Conservation (phyloP, 1,140 invertebrate species). For the Pseudomyrmex dendroicus region DNA sequence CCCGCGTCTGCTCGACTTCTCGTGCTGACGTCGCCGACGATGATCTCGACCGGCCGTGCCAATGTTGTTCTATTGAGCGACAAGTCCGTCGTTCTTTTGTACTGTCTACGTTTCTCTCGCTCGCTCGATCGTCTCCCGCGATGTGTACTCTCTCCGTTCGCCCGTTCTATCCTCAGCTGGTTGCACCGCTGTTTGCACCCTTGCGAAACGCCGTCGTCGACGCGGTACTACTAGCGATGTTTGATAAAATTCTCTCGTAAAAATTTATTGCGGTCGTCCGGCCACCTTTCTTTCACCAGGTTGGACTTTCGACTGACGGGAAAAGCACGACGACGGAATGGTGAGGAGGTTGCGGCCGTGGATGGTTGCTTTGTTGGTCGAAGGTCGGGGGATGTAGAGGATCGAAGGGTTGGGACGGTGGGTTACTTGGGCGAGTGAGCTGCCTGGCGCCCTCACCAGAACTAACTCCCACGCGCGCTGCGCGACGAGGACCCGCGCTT, state of each 20-base stretch:
- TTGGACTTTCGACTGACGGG: constrained; percentile 45
- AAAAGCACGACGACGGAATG: constrained; percentile 44
- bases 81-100: constrained; percentile 4
- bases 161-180: constrained; percentile 23
- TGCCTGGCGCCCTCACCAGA: constrained; percentile 84
- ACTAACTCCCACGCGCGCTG: constrained; percentile 83
- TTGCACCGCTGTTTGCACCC: constrained; percentile 48
- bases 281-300: constrained; percentile 19
- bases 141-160: constrained; percentile 37
- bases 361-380: constrained; percentile 72
- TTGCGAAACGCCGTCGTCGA: constrained; percentile 32
- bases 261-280: not conserved
- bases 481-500: constrained; percentile 78
- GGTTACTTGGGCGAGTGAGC: constrained; percentile 81
- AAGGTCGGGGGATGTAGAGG: constrained; percentile 74
- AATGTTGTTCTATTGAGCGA: constrained; percentile 55
- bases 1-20: constrained; percentile 39
- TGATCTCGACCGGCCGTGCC: constrained; percentile 46
- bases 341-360: constrained; percentile 72
- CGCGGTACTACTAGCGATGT: constrained; percentile 6
- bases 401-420: constrained; percentile 76
- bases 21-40: constrained; percentile 52
- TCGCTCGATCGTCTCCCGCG: constrained; percentile 33
- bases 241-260: not conserved
- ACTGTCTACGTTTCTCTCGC: not conserved